A percentile compares a stretch with the other conserved stretches of the same genome.
Evolutionary conservation across 2,113 vertebrate genomes (phyloP).

Genomic region (Hiodon alosoides): DNA sequence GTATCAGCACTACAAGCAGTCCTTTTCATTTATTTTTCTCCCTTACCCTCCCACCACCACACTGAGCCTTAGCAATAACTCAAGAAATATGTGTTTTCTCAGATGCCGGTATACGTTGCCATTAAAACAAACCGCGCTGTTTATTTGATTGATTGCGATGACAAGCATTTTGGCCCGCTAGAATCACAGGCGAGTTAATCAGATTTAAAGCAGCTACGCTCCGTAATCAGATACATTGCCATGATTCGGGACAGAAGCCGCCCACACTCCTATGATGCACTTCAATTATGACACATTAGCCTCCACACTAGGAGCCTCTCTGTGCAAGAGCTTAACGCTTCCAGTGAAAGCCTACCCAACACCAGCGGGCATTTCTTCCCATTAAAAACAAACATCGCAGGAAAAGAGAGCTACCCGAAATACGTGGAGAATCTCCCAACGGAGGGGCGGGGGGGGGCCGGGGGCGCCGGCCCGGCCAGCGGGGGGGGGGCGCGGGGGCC

Average conservation of each 20-base stretch:
- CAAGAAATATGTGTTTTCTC: not conserved
- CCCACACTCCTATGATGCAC: constrained; percentile 9
- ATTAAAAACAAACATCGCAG: not conserved
- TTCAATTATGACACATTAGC: constrained; percentile 23
- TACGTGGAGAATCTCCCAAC: constrained; percentile 34
- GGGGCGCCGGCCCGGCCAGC: constrained; percentile 10
- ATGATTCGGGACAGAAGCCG: constrained; percentile 29
- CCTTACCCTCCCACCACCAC: not conserved
- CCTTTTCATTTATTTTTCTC: not conserved
- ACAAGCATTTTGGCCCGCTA: constrained; percentile 23
- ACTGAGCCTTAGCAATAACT: not conserved
- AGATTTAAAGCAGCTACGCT: constrained; percentile 23
- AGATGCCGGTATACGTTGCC: constrained; percentile 13
- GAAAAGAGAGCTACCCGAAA: not conserved
- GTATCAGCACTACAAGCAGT: not conserved
- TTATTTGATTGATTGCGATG: constrained; percentile 21
- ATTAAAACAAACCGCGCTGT: constrained; percentile 20
- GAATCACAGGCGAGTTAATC: constrained; percentile 35
- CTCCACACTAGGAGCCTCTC: constrained; percentile 4
- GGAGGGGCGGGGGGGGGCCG: not conserved
- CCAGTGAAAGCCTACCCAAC: not conserved
- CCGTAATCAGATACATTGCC: constrained; percentile 18
- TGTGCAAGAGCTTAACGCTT: not conserved
- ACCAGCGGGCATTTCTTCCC: not conserved
- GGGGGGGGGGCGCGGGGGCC: no score